These are phyloP conservation scores for Drosophila pseudoananassae DNA, from an alignment of 1,140 invertebrate species.

Conservation along the genomic window DNA sequence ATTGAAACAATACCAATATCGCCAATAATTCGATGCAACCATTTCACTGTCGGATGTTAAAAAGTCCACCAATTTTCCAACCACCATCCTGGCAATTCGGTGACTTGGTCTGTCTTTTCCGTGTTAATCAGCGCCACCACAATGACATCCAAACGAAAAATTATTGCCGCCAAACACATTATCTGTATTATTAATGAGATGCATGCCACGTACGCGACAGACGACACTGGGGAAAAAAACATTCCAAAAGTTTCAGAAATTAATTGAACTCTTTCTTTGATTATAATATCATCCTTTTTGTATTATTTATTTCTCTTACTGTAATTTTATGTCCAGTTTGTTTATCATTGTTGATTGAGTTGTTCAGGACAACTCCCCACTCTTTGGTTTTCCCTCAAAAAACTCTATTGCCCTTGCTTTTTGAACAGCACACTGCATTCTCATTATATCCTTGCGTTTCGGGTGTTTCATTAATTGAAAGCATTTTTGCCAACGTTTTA, in stretches of 20 bases:
- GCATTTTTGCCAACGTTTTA: conserved; percentile 73
- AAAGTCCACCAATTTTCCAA: background rate
- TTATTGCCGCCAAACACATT: conserved; percentile 73
- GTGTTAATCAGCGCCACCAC: conserved; percentile 71
- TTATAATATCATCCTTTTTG: background rate
- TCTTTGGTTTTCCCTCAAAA: background rate
- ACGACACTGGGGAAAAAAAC: background rate
- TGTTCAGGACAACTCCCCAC: conserved; percentile 1
- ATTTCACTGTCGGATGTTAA: background rate
- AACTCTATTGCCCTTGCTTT: conserved; percentile 15
- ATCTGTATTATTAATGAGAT: conserved; percentile 79
- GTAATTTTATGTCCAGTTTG: conserved; percentile 1
- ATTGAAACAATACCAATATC: conserved; percentile 25
- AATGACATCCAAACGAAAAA: conserved; percentile 68
- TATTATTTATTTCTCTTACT: background rate
- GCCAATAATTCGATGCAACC: conserved; percentile 15
- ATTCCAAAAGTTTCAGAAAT: no score
- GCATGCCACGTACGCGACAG: conserved; percentile 61
- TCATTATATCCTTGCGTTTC: conserved; percentile 59
- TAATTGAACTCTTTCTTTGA: no score
- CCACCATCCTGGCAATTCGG: conserved; percentile 10
- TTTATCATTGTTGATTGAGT: conserved; percentile 35
- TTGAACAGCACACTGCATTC: conserved; percentile 43
- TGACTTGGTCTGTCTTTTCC: conserved; percentile 16
- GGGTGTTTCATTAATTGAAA: conserved; percentile 82